phyloP scores from a whole-genome alignment of 2,888 invertebrate genomes.

The Hypselothyrea guttata region DNA sequence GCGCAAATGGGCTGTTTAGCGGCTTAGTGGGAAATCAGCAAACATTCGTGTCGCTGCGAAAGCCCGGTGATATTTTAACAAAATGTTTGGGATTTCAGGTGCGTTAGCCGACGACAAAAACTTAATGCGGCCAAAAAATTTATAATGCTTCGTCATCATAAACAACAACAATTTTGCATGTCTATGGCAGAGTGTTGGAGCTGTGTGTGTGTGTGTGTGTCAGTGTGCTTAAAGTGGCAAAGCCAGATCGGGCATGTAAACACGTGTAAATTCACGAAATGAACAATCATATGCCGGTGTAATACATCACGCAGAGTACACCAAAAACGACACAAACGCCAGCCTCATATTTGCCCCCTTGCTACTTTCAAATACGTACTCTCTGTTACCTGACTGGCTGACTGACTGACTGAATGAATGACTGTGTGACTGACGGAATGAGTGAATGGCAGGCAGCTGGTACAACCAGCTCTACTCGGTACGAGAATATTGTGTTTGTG shows the following conservation, averaged over 20 bases:
- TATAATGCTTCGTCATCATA: slow-evolving; percentile 65
- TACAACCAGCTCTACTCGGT: slow-evolving; percentile 26
- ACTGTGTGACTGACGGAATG: slow-evolving; percentile 37
- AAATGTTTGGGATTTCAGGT: slow-evolving; percentile 71
- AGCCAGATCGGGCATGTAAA: slow-evolving; percentile 56
- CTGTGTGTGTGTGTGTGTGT: neutral
- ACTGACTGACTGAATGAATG: slow-evolving; percentile 22
- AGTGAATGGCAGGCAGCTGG: slow-evolving; percentile 31
- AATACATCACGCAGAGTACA: slow-evolving; percentile 66
- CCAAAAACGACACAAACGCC: slow-evolving; percentile 45
- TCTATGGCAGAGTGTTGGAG: neutral
- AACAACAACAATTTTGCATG: slow-evolving; percentile 51
- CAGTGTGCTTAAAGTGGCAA: neutral
- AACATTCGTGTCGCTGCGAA: slow-evolving; percentile 51
- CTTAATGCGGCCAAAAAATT: slow-evolving; percentile 54
- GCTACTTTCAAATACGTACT: slow-evolving; percentile 22
- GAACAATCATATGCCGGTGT: slow-evolving; percentile 72
- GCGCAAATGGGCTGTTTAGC: slow-evolving; percentile 41
- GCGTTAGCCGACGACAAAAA: slow-evolving; percentile 48
- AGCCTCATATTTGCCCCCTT: slow-evolving; percentile 32
- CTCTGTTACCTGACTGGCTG: slow-evolving; percentile 7
- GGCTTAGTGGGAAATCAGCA: slow-evolving; percentile 66
- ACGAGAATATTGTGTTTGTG: slow-evolving; percentile 33
- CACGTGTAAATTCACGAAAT: slow-evolving; percentile 75
- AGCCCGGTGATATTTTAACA: slow-evolving; percentile 68